Evolutionary conservation across 2,888 invertebrate genomes (phyloP).

Genomic region (Allygus modestus): DNA sequence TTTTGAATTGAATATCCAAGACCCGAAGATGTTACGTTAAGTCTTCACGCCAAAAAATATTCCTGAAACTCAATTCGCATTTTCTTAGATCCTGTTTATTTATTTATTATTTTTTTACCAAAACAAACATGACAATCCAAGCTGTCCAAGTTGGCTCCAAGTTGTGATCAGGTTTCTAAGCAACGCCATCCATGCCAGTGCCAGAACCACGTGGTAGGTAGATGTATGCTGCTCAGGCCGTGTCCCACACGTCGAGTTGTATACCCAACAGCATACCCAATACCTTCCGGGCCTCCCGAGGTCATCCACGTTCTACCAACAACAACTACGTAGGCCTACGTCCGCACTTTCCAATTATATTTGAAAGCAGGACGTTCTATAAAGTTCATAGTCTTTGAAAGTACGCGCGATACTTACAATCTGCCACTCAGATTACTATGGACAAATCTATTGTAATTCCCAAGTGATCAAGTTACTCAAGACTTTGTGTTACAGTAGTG

Average conservation of each 20-base stretch:
- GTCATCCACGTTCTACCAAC: conserved; percentile 20
- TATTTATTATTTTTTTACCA: not conserved
- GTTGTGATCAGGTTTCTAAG: not conserved
- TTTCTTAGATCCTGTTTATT: no score
- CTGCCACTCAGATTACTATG: no score
- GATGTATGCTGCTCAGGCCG: conserved; percentile 20
- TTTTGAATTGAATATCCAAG: no score
- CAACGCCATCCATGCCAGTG: not conserved
- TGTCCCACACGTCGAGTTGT: not conserved
- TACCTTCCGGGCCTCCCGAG: conserved; percentile 42
- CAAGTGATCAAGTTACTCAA: no score
- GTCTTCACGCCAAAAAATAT: no score
- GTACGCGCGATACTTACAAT: no score
- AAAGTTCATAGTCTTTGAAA: no score
- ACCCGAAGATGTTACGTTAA: no score
- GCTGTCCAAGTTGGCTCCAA: not conserved
- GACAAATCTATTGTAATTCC: no score
- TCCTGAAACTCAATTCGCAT: no score
- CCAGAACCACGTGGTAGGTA: conserved; percentile 23
- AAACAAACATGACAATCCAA: not conserved
- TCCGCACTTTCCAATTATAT: not conserved
- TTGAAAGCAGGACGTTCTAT: not conserved
- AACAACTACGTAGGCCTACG: not conserved
- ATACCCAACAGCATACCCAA: conserved; percentile 22
- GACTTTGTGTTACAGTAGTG: no score